Evolutionary conservation across 2,113 vertebrate species (phyloP), one percentile per base, ranked within the genome.

Genomic region (Gymnocephalus cernua): DNA sequence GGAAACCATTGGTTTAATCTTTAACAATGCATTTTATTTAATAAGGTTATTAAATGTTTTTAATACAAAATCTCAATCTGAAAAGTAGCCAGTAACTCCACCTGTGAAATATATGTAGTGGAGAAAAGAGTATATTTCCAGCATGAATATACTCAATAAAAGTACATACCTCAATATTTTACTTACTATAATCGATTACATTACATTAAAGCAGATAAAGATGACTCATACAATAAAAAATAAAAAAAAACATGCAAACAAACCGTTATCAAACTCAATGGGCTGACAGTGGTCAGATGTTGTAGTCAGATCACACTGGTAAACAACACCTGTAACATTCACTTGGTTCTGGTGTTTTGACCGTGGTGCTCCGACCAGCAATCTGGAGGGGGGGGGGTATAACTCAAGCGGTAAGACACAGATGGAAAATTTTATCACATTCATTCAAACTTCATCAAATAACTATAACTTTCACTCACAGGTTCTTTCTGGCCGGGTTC

Each of bases 341-440:
- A 95, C 95, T 63, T 87, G 62, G 0, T 95, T 91, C 56, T 96
- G 94, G 32, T 94, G 97, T 86, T 94, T 96, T 19, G 97, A 94
- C 57, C 87, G 94, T 56, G 98, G 98, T 19, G 97, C 97, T 76
- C 97, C 97, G 63, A 99, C 96, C 11, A 99, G 89, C 91, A 99
- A 92, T n/a, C 97, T 99, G n/a, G n/a, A n/a, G n/a, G n/a, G n/a
- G n/a, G n/a, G n/a, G n/a, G n/a, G n/a, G n/a, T n/a, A n/a, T n/a
- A n/a, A 13, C 29, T 44, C 21, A 51, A n/a, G 6, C 50, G 6
- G 6, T 82, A 19, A 69, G 56, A 48, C 13, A 53, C 18, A 66
- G 6, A 19, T 7, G 18, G 10, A 53, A 15, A 72, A 2, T 21
- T 6, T 6, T 0, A 61, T 27, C 64, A 12, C 1, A 41, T 8